Evolutionary conservation across 2,888 invertebrate species (phyloP).

Genomic region (Nebria salina): DNA sequence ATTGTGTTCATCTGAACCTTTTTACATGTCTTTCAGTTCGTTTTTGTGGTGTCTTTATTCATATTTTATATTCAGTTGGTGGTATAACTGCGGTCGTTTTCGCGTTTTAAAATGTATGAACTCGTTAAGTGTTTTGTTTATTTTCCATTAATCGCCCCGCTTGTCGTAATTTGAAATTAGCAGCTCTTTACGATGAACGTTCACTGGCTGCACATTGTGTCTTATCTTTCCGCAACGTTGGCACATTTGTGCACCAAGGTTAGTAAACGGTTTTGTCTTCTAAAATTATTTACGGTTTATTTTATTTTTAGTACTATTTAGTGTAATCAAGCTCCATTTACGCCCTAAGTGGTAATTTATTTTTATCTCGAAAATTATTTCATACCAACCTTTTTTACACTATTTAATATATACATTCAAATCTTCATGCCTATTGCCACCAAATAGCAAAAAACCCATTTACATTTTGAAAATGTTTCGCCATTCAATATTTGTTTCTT

Average conservation of each 20-base stretch:
- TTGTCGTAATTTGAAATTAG: conserved; percentile 45
- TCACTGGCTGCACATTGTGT: conserved; percentile 27
- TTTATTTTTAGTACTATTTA: not conserved
- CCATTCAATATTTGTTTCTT: too few relatives aligned
- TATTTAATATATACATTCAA: not conserved
- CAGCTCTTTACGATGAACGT: conserved; percentile 28
- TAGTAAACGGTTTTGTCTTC: not conserved
- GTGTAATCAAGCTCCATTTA: not conserved
- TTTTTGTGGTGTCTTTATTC: conserved; percentile 13
- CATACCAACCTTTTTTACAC: not conserved
- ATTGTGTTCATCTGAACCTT: conserved; percentile 15
- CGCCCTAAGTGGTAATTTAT: not conserved
- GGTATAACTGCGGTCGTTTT: conserved; percentile 2
- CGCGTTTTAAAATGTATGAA: conserved; percentile 40
- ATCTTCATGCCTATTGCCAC: too few relatives aligned
- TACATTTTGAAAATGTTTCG: too few relatives aligned
- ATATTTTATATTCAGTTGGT: conserved; percentile 9
- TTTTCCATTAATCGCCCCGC: conserved; percentile 41
- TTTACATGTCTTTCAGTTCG: conserved; percentile 15
- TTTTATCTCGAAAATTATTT: too few relatives aligned
- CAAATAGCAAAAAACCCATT: too few relatives aligned
- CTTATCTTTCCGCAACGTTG: conserved; percentile 46
- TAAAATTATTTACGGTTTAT: not conserved
- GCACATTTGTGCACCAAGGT: not conserved
- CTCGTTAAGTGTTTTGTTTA: conserved; percentile 41